phyloP scores from a whole-genome alignment of 2,113 vertebrate species.

The Phalacrocorax carbo region DNA sequence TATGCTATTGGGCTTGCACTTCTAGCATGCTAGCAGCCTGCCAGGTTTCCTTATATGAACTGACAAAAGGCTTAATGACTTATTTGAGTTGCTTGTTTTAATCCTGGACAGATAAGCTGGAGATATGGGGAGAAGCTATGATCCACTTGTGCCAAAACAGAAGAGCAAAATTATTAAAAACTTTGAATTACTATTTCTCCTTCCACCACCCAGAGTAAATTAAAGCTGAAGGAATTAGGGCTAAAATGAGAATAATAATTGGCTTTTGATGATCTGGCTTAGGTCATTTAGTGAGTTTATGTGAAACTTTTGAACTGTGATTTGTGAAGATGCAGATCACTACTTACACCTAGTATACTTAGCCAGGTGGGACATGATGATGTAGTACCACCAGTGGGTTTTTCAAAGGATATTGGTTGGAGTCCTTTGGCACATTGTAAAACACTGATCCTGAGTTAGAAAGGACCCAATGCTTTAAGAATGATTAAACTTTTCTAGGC shows the following conservation, averaged over 20 bases:
- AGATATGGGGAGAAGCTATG: neutral
- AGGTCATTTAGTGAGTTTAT: neutral
- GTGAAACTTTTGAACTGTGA: neutral
- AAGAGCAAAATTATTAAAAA: neutral
- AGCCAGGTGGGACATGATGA: neutral
- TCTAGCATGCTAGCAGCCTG: neutral
- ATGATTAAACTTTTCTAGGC: neutral
- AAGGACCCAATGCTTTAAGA: neutral
- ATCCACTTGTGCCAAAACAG: neutral
- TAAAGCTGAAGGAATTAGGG: neutral
- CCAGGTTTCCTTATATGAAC: neutral
- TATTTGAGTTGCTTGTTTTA: neutral
- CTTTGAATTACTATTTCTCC: neutral
- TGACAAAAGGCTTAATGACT: neutral
- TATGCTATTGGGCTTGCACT: neutral
- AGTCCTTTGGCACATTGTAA: neutral
- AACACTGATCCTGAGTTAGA: neutral
- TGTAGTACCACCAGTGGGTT: neutral
- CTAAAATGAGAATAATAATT: neutral
- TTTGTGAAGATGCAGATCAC: neutral
- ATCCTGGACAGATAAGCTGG: neutral
- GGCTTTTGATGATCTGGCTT: neutral
- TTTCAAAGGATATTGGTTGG: neutral
- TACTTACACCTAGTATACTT: neutral
- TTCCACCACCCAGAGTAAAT: neutral